Percentiles rank a stretch among this genome's conserved stretches.
Conservation (phyloP, 1,140 invertebrate species). For the Drosophila seguyi region DNA sequence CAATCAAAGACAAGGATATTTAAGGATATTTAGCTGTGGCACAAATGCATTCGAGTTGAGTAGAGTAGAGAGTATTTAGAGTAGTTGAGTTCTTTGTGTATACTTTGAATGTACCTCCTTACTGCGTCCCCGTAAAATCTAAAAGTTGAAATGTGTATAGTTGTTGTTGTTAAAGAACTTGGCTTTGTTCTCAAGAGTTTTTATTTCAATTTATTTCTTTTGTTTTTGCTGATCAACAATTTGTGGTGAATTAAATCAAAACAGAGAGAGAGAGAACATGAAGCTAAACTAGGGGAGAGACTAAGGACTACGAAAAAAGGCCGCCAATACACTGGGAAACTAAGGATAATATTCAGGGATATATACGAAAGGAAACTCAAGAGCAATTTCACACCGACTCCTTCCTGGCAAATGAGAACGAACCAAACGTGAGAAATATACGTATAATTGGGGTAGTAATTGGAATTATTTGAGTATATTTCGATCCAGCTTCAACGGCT, state of each 20-base stretch:
- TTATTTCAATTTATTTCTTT: neutral
- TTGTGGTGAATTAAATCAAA: slow-evolving; percentile 28
- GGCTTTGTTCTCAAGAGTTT: slow-evolving; percentile 18
- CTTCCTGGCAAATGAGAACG: slow-evolving; percentile 31
- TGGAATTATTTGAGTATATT: slow-evolving; percentile 68
- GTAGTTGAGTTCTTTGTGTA: slow-evolving; percentile 82
- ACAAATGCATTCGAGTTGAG: slow-evolving; percentile 76
- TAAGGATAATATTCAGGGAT: neutral
- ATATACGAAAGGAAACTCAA: slow-evolving; percentile 21
- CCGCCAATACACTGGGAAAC: slow-evolving; percentile 16
- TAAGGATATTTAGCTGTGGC: slow-evolving; percentile 60
- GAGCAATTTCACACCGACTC: slow-evolving; percentile 5
- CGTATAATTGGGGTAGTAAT: slow-evolving; percentile 26
- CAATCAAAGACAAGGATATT: slow-evolving; percentile 45
- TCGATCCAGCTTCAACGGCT: slow-evolving; percentile 74
- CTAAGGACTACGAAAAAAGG: slow-evolving; percentile 43
- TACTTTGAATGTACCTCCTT: slow-evolving; percentile 85
- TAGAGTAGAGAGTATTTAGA: slow-evolving; percentile 61
- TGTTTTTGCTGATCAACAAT: slow-evolving; percentile 11
- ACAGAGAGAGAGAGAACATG: slow-evolving; percentile 28
- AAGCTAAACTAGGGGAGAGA: slow-evolving; percentile 38
- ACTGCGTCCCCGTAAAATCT: slow-evolving; percentile 85
- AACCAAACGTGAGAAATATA: slow-evolving; percentile 45
- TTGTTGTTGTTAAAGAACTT: slow-evolving; percentile 58
- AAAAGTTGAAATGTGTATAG: slow-evolving; percentile 78